These are phyloP conservation scores for Plectropomus leopardus DNA, from an alignment of 2,113 vertebrate species.

Conservation along the genomic window DNA sequence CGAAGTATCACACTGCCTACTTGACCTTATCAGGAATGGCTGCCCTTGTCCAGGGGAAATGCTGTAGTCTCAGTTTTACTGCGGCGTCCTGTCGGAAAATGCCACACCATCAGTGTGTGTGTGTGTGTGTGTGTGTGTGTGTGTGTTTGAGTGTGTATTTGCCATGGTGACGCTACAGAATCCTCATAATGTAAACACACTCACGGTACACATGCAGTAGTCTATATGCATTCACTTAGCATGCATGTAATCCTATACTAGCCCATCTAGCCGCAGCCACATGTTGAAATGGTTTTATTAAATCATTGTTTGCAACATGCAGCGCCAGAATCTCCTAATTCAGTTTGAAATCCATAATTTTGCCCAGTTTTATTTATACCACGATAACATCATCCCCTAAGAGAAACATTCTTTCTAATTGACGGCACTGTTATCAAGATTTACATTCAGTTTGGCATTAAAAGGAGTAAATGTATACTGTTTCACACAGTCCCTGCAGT, in stretches of 20 bases:
- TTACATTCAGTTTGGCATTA: constrained; percentile 39
- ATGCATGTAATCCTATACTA: constrained; percentile 51
- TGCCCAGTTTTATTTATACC: constrained; percentile 50
- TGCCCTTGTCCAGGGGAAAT: constrained; percentile 51
- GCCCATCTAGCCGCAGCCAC: constrained; percentile 29
- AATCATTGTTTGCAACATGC: constrained; percentile 57
- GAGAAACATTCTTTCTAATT: constrained; percentile 51
- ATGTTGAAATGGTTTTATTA: constrained; percentile 60
- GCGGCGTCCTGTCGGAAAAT: constrained; percentile 42
- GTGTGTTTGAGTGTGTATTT: constrained; percentile 8
- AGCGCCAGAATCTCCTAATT: constrained; percentile 48
- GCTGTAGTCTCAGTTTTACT: constrained; percentile 51
- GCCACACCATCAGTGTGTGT: constrained; percentile 30
- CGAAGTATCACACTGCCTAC: constrained; percentile 48
- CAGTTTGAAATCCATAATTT: constrained; percentile 63
- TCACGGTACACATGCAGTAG: constrained; percentile 19
- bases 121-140: constrained; percentile 1
- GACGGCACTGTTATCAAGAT: constrained; percentile 60
- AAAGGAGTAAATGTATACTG: constrained; percentile 43
- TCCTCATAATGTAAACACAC: constrained; percentile 57
- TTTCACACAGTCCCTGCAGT: constrained; percentile 39
- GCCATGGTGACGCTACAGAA: constrained; percentile 27
- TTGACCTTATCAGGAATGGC: constrained; percentile 72
- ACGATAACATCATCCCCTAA: constrained; percentile 45
- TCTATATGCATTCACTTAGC: constrained; percentile 61